These are phyloP conservation scores for Urocynchramus pylzowi DNA, from an alignment of 2,113 vertebrate genomes.

Conservation along the genomic window DNA sequence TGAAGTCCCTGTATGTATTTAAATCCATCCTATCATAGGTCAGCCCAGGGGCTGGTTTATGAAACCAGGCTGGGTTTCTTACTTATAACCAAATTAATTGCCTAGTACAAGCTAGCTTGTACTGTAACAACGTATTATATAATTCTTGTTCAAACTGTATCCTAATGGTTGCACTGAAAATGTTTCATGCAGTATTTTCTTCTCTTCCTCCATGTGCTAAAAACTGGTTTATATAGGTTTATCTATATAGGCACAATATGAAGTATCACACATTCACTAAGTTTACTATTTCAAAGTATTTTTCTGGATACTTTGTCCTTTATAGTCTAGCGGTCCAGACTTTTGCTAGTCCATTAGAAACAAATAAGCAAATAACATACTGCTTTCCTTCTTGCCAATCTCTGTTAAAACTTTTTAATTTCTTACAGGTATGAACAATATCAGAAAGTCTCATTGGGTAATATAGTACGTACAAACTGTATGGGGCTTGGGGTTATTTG, in stretches of 20 bases:
- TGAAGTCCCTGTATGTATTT: too few relatives aligned
- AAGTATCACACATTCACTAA: not conserved
- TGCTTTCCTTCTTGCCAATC: not conserved
- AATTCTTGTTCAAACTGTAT: not conserved
- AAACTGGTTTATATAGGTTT: not conserved
- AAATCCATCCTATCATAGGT: too few relatives aligned
- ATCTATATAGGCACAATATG: not conserved
- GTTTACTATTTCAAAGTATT: not conserved
- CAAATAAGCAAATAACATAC: not conserved
- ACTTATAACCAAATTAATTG: not conserved
- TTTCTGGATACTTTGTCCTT: not conserved
- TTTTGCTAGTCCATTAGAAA: not conserved
- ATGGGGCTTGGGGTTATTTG: not conserved
- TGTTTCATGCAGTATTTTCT: not conserved
- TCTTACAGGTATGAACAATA: not conserved
- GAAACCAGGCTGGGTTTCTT: not conserved
- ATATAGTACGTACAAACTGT: not conserved
- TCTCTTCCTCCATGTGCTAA: not conserved
- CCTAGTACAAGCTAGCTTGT: not conserved
- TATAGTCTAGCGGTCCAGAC: not conserved
- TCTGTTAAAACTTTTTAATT: not conserved
- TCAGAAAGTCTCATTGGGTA: not conserved
- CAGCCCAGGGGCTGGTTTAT: too few relatives aligned
- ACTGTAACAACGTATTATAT: not conserved
- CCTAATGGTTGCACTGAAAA: not conserved